Percentiles rank a stretch among this genome's conserved stretches.
Conservation (phyloP, 2,113 vertebrate genomes). For the Calidris pugnax region DNA sequence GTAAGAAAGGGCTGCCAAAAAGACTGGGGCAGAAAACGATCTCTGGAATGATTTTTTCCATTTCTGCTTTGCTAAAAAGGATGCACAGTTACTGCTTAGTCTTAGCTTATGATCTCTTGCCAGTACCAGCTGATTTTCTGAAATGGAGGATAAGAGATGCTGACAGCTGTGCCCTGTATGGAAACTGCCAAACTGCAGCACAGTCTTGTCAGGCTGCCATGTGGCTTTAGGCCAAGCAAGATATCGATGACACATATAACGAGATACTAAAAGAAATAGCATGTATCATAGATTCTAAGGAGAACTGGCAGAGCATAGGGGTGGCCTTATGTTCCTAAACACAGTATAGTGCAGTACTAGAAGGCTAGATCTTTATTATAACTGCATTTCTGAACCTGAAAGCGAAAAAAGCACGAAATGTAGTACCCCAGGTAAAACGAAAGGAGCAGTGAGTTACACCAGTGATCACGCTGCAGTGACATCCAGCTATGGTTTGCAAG, state of each 20-base stretch:
- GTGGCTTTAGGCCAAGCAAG: slow-evolving; percentile 73
- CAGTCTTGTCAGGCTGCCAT: slow-evolving; percentile 60
- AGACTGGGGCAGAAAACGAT: slow-evolving; percentile 16
- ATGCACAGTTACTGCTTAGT: slow-evolving; percentile 62
- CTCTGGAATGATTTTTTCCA: slow-evolving; percentile 43
- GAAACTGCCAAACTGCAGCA: slow-evolving; percentile 69
- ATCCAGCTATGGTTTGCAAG: background rate
- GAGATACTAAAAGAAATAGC: slow-evolving; percentile 65
- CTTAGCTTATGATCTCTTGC: slow-evolving; percentile 72
- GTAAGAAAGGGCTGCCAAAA: slow-evolving; percentile 36
- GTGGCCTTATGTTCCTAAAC: slow-evolving; percentile 16
- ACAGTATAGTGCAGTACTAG: background rate
- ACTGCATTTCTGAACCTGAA: background rate
- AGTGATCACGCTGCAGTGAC: background rate
- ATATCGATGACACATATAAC: slow-evolving; percentile 64
- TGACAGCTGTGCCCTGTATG: slow-evolving; percentile 76
- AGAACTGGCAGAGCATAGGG: slow-evolving; percentile 49
- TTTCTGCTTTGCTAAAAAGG: slow-evolving; percentile 65
- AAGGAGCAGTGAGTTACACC: background rate
- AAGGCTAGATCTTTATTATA: slow-evolving; percentile 4
- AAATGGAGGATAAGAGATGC: slow-evolving; percentile 75
- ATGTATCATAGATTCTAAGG: slow-evolving; percentile 56
- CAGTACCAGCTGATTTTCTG: slow-evolving; percentile 73
- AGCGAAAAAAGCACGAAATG: background rate
- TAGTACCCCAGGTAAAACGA: background rate